A percentile compares a stretch with the other conserved stretches of the same genome.
Evolutionary conservation across 2,113 vertebrate species (phyloP).

Genomic region (Galbula dea): DNA sequence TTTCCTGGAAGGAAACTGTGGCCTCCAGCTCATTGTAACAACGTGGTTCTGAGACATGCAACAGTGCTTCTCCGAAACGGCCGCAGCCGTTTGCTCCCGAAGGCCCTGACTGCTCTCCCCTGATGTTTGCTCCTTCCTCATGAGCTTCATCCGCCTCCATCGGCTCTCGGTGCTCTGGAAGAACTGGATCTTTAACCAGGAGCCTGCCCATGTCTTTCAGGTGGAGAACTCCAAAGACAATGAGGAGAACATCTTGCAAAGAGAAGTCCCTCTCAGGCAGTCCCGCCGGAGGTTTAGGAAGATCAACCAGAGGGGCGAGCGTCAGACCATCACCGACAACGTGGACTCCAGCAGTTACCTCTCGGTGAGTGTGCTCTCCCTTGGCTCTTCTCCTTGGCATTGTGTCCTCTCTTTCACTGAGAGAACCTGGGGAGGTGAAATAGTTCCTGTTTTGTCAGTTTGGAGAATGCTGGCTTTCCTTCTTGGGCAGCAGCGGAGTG

Average conservation of each 20-base stretch:
- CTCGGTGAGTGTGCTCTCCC: conserved; percentile 75
- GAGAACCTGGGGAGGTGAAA: not conserved
- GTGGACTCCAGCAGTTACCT: conserved; percentile 77
- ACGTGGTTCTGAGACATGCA: conserved; percentile 11
- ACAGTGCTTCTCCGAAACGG: not conserved
- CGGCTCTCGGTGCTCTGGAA: conserved; percentile 83
- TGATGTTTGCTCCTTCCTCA: conserved; percentile 59
- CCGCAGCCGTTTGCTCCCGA: not conserved
- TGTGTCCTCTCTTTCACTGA: rapidly evolving
- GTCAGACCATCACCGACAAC: conserved; percentile 87
- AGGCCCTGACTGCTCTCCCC: not conserved
- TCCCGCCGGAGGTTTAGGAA: conserved; percentile 86
- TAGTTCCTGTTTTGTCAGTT: rapidly evolving
- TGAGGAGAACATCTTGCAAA: conserved; percentile 82
- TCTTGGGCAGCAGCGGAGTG: not conserved
- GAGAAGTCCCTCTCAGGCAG: conserved; percentile 81
- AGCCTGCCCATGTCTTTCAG: conserved; percentile 85
- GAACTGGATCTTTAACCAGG: conserved; percentile 90
- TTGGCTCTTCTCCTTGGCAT: not conserved
- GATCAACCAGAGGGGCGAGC: conserved; percentile 86
- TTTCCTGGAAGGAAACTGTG: conserved; percentile 87
- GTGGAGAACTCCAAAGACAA: conserved; percentile 91
- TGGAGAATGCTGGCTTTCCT: rapidly evolving
- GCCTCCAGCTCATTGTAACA: conserved; percentile 59
- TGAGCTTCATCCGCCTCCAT: conserved; percentile 81